Conservation (phyloP, 1,140 invertebrate genomes). For the Bombus vancouverensis region DNA sequence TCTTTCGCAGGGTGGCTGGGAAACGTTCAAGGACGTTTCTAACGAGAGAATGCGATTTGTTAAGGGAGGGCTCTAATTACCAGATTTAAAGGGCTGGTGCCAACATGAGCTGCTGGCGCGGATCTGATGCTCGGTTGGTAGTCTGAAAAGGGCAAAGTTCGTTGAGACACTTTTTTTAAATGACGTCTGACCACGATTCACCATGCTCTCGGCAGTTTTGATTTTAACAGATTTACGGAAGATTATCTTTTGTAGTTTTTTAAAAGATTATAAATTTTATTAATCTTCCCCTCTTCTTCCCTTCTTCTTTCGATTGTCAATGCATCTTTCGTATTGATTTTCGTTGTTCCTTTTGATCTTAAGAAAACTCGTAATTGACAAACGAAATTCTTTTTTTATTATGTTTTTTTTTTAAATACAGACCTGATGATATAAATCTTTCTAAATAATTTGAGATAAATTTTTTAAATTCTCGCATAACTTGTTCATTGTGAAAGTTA, state of each 20-base stretch:
- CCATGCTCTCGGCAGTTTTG: neutral
- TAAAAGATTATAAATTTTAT: neutral
- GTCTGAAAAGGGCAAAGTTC: conserved; percentile 9
- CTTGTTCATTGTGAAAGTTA: too few species aligned
- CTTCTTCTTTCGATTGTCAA: too few species aligned
- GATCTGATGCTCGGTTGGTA: neutral
- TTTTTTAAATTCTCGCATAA: too few species aligned
- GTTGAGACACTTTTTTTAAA: neutral
- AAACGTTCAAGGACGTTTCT: conserved; percentile 20
- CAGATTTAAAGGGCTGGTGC: conserved; percentile 26
- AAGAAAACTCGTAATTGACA: too few species aligned
- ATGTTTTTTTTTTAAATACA: too few species aligned
- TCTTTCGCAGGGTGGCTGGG: neutral
- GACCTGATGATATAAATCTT: too few species aligned
- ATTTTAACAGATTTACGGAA: neutral
- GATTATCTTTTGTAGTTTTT: neutral
- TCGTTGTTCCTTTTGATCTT: too few species aligned
- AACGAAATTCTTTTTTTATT: too few species aligned
- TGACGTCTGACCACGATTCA: neutral
- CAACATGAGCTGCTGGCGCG: neutral
- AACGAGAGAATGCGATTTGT: conserved; percentile 28
- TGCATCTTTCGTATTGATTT: too few species aligned
- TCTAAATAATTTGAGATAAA: too few species aligned
- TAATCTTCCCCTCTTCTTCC: neutral
- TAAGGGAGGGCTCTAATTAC: conserved; percentile 31